Percentiles rank a stretch among this genome's conserved stretches.
Evolutionary conservation across 2,797 vertebrate species (phyloP).

Genomic region (Phrynocephalus guinanensis): DNA sequence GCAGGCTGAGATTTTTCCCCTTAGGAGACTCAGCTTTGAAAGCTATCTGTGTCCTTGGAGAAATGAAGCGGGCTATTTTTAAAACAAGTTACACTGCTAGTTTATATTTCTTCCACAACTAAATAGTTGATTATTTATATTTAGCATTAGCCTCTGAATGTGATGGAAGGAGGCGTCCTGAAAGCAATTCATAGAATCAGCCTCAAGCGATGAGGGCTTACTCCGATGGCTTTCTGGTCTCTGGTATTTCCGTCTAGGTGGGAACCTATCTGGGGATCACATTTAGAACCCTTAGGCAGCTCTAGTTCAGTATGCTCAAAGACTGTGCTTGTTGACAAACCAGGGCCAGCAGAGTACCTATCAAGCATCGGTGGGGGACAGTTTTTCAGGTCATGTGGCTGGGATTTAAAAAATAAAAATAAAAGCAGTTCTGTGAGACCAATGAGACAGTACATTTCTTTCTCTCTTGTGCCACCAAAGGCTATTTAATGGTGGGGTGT

Average conservation of each 20-base stretch:
- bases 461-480: not conserved
- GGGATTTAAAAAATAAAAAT: not conserved
- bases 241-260: not conserved
- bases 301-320: conserved; percentile 1
- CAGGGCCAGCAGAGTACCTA: not conserved
- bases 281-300: conserved; percentile 21
- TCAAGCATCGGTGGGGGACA: not conserved
- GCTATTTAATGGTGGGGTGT: not conserved
- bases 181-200: not conserved
- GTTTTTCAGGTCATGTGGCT: not conserved
- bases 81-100: not conserved
- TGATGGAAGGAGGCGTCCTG: not conserved
- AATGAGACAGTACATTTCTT: not conserved
- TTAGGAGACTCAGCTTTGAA: not conserved
- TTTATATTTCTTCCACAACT: not conserved
- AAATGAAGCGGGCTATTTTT: not conserved
- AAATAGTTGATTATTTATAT: not conserved
- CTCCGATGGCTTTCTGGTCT: conserved; percentile 12
- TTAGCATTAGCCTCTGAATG: not conserved
- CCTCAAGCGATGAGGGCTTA: not conserved
- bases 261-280: not conserved
- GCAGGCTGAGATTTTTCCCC: too few relatives aligned
- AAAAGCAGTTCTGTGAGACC: not conserved
- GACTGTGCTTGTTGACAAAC: not conserved
- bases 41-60: not conserved